These are phyloP conservation scores for Copidosoma floridanum DNA, from an alignment of 1,140 invertebrate genomes.

Conservation along the genomic window DNA sequence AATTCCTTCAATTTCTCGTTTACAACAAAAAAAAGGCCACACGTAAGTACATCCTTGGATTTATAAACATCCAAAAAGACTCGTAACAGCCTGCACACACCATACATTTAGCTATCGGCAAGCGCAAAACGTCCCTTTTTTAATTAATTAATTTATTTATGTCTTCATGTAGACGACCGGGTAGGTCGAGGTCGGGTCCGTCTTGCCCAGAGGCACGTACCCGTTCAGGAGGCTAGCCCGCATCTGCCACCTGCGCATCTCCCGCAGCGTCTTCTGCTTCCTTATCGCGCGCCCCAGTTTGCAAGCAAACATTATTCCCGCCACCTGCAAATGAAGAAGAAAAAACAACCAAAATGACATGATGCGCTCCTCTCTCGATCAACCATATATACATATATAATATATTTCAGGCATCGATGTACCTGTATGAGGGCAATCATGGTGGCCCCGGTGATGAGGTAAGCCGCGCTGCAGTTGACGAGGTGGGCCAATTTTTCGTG, in stretches of 20 bases:
- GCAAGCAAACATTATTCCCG: constrained; percentile 83
- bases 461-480: constrained; percentile 70
- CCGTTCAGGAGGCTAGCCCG: constrained; percentile 58
- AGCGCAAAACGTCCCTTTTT: too few species aligned
- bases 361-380: too few species aligned
- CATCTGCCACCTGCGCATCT: constrained; percentile 68
- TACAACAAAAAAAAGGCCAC: too few species aligned
- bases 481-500: constrained; percentile 64
- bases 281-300: constrained; percentile 80
- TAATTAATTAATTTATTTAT: too few species aligned
- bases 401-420: constrained; percentile 22
- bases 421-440: constrained; percentile 80
- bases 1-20: too few species aligned
- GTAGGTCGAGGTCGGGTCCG: constrained; percentile 43
- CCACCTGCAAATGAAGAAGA: constrained; percentile 67
- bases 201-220: constrained; percentile 50
- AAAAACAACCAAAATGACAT: too few species aligned
- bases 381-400: too few species aligned
- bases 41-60: too few species aligned
- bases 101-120: too few species aligned
- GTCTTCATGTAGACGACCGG: constrained; percentile 50
- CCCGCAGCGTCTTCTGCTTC: constrained; percentile 72
- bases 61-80: too few species aligned
- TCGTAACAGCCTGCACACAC: too few species aligned
- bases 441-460: constrained; percentile 76